phyloP scores from a whole-genome alignment of 2,797 vertebrate genomes.

The Periparus ater region DNA sequence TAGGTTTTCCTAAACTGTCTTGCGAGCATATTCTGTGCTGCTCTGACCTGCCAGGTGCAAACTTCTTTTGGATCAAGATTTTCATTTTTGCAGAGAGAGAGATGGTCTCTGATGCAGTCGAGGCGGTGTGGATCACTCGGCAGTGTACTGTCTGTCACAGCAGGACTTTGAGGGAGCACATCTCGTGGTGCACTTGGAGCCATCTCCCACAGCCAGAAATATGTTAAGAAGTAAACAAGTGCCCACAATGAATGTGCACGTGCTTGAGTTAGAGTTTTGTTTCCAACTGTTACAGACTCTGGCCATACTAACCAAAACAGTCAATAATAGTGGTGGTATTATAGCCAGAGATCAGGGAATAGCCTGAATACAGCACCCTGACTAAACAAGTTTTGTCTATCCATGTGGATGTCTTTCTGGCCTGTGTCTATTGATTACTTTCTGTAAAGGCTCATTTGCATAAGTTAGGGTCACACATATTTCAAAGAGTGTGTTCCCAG shows the following conservation, averaged over 20 bases:
- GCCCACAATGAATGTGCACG: background rate
- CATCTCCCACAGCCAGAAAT: background rate
- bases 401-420: background rate
- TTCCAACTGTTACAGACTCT: background rate
- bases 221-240: background rate
- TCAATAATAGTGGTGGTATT: background rate
- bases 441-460: background rate
- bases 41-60: background rate
- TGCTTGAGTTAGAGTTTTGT: background rate
- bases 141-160: background rate
- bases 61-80: background rate
- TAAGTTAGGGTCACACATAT: background rate
- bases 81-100: background rate
- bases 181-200: background rate
- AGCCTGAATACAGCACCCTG: background rate
- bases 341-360: background rate
- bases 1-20: background rate
- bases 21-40: background rate
- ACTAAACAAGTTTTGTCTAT: background rate
- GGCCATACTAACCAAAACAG: background rate
- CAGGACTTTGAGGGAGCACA: fast-evolving
- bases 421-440: background rate
- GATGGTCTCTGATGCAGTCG: fast-evolving
- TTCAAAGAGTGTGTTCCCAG: background rate
- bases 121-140: fast-evolving